Percentiles rank a stretch among this genome's conserved stretches.
Evolutionary conservation across 2,888 invertebrate species (phyloP).

Genomic region (Coenonympha glycerion): DNA sequence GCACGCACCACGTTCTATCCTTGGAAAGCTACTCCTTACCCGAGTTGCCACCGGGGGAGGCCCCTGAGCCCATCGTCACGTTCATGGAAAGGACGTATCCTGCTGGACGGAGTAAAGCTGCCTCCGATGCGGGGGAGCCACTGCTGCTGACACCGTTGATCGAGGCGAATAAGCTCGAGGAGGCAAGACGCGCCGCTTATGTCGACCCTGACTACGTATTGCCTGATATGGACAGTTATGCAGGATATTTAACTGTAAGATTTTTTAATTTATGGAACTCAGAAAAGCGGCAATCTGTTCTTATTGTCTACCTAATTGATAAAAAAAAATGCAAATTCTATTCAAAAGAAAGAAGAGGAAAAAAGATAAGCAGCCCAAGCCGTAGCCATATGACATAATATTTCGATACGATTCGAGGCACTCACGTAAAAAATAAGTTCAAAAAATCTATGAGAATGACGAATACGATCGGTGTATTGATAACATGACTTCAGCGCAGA

Average conservation of each 20-base stretch:
- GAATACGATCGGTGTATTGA: too few species aligned
- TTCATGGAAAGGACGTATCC: conserved; percentile 63
- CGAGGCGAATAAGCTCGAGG: conserved; percentile 66
- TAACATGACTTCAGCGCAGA: too few species aligned
- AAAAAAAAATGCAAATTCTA: too few species aligned
- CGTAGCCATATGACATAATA: neutral
- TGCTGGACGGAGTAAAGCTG: conserved; percentile 40
- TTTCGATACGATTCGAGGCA: too few species aligned
- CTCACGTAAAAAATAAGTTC: too few species aligned
- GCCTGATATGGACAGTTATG: conserved; percentile 68
- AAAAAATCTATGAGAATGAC: too few species aligned
- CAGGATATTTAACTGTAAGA: conserved; percentile 60
- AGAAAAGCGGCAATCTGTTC: too few species aligned
- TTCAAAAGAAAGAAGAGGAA: too few species aligned
- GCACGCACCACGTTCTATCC: conserved; percentile 33
- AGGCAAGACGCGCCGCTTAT: conserved; percentile 63
- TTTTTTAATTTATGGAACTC: too few species aligned
- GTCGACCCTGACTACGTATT: conserved; percentile 58
- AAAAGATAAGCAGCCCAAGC: too few species aligned
- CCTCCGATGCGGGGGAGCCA: conserved; percentile 67
- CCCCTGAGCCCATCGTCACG: conserved; percentile 61
- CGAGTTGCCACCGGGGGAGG: conserved; percentile 62
- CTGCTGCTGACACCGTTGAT: conserved; percentile 75
- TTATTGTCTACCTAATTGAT: too few species aligned
- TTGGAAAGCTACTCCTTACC: conserved; percentile 48